Conservation (phyloP, 2,888 invertebrate genomes). For the Eudemis profundana region DNA sequence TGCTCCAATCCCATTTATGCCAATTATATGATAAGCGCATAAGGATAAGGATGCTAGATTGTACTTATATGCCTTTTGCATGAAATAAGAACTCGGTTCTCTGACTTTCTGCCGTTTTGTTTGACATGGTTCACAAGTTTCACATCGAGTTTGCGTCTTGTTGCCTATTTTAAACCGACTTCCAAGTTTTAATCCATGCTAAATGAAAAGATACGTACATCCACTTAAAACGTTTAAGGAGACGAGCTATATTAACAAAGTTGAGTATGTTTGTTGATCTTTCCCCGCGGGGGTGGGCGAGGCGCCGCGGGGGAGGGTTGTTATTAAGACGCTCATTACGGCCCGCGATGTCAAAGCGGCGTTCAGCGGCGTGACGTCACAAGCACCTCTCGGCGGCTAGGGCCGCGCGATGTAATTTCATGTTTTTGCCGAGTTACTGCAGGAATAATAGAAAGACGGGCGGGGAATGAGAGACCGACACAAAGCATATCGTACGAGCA, state of each 20-base stretch:
- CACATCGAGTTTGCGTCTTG: background rate
- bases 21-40: too few relatives aligned
- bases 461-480: background rate
- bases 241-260: constrained; percentile 37
- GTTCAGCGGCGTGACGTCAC: constrained; percentile 2
- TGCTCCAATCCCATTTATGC: too few relatives aligned
- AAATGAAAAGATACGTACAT: constrained; percentile 23
- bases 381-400: constrained; percentile 10
- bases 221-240: constrained; percentile 22
- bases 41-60: too few relatives aligned
- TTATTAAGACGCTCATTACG: constrained; percentile 37
- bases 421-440: constrained; percentile 17
- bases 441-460: constrained; percentile 20
- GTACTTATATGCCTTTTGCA: background rate
- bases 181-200: constrained; percentile 15
- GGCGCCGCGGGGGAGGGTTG: constrained; percentile 2
- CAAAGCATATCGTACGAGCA: background rate
- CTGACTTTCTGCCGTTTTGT: background rate
- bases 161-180: constrained; percentile 9
- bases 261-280: constrained; percentile 37
- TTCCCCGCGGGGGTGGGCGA: background rate
- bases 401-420: constrained; percentile 15
- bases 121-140: background rate
- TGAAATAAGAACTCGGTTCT: background rate
- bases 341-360: constrained; percentile 34